phyloP scores from a whole-genome alignment of 2,888 invertebrate species.

The Arrhopalites spinosus region DNA sequence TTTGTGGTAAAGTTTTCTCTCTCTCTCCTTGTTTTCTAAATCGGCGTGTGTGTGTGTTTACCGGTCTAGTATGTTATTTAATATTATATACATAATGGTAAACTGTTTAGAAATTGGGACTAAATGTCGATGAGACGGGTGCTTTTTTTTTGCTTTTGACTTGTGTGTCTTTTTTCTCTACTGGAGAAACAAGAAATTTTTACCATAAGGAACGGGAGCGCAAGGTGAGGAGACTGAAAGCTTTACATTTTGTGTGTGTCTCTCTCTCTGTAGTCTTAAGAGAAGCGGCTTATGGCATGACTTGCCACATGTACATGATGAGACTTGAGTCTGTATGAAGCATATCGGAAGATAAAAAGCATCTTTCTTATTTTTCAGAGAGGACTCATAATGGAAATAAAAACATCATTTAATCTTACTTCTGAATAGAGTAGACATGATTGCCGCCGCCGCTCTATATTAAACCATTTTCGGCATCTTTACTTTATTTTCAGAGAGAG shows the following conservation, averaged over 20 bases:
- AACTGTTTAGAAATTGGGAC: constrained; percentile 13
- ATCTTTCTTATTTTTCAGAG: constrained; percentile 29
- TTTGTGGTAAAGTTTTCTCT: constrained; percentile 31
- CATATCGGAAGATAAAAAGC: constrained; percentile 29
- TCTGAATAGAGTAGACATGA: constrained; percentile 24
- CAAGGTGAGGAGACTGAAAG: not conserved
- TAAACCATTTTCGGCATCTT: constrained; percentile 17
- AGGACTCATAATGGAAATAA: constrained; percentile 35
- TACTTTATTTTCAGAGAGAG: constrained; percentile 8
- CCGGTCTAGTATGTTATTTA: not conserved
- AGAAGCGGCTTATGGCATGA: not conserved
- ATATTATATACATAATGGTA: constrained; percentile 6
- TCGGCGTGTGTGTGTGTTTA: constrained; percentile 22
- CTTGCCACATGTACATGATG: not conserved
- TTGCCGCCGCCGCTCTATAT: constrained; percentile 17
- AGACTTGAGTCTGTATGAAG: not conserved
- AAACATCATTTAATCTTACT: constrained; percentile 36
- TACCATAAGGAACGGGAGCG: not conserved
- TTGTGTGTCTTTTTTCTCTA: too few relatives aligned
- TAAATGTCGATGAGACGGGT: constrained; percentile 29
- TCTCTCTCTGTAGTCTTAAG: not conserved
- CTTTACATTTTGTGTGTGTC: constrained; percentile 9
- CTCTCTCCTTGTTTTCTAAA: constrained; percentile 32
- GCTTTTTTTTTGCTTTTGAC: constrained; percentile 26
- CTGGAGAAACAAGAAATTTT: not conserved